Evolutionary conservation across 2,113 vertebrate genomes (phyloP).

Genomic region (Gavia stellata): DNA sequence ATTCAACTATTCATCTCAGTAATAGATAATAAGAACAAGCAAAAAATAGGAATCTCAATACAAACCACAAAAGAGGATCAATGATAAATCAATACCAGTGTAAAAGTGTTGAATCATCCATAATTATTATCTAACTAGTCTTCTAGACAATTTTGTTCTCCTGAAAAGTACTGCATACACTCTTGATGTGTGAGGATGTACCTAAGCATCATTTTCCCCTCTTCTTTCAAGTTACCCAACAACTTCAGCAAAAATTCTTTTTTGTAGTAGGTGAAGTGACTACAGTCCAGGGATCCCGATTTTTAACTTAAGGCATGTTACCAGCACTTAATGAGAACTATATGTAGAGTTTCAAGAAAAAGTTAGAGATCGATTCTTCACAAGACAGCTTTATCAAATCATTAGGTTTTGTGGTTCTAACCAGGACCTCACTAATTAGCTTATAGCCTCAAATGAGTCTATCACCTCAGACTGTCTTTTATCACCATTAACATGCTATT

Average conservation of each 20-base stretch:
- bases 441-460: background rate
- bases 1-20: background rate
- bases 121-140: background rate
- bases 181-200: background rate
- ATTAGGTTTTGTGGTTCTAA: background rate
- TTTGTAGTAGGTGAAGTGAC: background rate
- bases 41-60: background rate
- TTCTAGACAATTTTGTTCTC: background rate
- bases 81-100: background rate
- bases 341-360: background rate
- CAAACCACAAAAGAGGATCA: background rate
- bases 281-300: background rate
- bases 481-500: background rate
- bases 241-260: background rate
- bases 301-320: background rate
- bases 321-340: background rate
- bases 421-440: background rate
- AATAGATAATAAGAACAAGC: background rate
- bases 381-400: background rate
- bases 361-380: background rate
- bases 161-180: background rate
- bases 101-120: background rate
- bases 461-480: background rate
- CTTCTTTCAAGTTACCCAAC: background rate
- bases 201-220: background rate